Percentiles rank a stretch among this genome's conserved stretches.
Evolutionary conservation across 2,113 vertebrate species (phyloP).

Genomic region (Excalfactoria chinensis): DNA sequence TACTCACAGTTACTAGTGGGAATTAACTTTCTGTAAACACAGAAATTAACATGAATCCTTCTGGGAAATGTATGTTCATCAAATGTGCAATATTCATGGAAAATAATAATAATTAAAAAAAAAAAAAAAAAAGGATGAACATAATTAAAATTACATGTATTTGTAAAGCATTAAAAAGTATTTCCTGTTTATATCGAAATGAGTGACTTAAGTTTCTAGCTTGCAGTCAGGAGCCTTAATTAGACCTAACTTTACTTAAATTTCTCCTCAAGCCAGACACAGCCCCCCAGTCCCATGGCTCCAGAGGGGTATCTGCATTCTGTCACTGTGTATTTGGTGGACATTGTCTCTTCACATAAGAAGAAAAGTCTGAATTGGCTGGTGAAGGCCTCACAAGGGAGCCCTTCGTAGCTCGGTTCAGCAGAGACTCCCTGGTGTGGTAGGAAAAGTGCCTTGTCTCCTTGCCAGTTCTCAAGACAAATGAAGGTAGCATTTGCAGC

Average conservation of each 20-base stretch:
- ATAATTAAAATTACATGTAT: background rate
- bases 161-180: background rate
- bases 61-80: background rate
- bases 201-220: background rate
- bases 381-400: background rate
- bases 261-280: background rate
- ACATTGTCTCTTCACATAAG: background rate
- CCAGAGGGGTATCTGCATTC: background rate
- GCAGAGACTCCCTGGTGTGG: accelerated
- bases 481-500: accelerated
- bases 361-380: background rate
- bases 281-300: background rate
- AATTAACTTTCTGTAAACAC: background rate
- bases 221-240: background rate
- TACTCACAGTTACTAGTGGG: background rate
- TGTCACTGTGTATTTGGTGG: background rate
- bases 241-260: background rate
- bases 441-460: background rate
- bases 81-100: background rate
- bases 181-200: background rate
- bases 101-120: no score
- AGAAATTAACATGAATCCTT: background rate
- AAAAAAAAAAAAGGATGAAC: background rate
- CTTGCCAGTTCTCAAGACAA: background rate
- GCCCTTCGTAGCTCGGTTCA: background rate